Evolutionary conservation across 30 jellyfish, hydroid and myxozoan species (phyloP).

Genomic region (Catostylus mosaicus): DNA sequence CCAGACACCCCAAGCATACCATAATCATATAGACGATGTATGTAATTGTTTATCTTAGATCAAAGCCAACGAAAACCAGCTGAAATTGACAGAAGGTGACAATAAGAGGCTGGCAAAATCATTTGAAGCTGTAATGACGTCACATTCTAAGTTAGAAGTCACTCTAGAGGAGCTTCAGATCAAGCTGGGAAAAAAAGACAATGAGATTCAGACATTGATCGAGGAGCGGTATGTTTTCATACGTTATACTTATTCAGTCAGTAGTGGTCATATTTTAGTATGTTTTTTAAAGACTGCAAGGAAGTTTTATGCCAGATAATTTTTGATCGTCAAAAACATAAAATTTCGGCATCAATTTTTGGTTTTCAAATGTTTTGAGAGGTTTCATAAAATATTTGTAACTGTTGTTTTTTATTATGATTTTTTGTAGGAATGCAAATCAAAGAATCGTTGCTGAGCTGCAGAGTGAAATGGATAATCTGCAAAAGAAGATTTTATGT

Average conservation of each 20-base stretch:
- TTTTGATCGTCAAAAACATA: too few species aligned
- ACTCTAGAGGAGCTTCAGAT: conserved; percentile 48
- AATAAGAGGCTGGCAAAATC: conserved; percentile 46
- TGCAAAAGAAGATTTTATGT: conserved; percentile 40
- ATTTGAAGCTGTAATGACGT: conserved; percentile 54
- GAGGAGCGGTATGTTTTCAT: conserved; percentile 53
- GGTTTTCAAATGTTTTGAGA: too few species aligned
- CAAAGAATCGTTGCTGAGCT: conserved; percentile 52
- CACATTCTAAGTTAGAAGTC: conserved; percentile 55
- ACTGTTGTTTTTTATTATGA: neutral
- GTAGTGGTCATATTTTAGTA: too few species aligned
- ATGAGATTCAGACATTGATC: conserved; percentile 13
- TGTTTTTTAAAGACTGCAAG: too few species aligned
- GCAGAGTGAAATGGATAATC: conserved; percentile 53
- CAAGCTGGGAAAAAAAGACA: conserved; percentile 55
- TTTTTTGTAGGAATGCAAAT: conserved; percentile 6
- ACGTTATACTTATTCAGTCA: too few species aligned
- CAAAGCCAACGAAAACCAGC: conserved; percentile 12
- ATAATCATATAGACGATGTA: too few species aligned
- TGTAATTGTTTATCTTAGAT: conserved; percentile 6
- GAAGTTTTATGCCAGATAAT: too few species aligned
- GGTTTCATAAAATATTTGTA: neutral
- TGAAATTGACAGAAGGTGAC: conserved; percentile 34
- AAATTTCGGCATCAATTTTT: too few species aligned
- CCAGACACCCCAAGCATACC: too few species aligned